Evolutionary conservation across 2,113 vertebrate genomes (phyloP).

Genomic region (Motacilla alba): DNA sequence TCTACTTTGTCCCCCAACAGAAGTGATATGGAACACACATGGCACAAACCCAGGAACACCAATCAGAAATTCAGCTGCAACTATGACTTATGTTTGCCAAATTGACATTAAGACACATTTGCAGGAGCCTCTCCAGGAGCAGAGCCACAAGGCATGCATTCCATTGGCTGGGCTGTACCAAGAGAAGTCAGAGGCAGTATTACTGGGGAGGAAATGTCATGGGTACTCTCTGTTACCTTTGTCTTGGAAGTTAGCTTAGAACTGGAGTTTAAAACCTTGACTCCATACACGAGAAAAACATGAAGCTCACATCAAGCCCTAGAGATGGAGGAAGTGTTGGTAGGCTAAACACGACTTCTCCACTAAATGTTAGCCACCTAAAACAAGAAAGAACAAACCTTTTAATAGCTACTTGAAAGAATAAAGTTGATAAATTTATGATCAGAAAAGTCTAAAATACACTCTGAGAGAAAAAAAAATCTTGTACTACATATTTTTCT

Average conservation of each 20-base stretch:
- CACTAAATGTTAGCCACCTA: neutral
- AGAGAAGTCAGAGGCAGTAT: neutral
- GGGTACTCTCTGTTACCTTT: neutral
- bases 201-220: neutral
- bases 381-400: neutral
- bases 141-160: neutral
- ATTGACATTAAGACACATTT: neutral
- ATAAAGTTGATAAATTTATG: neutral
- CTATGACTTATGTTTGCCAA: constrained; percentile 26
- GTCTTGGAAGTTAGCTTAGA: neutral
- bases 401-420: neutral
- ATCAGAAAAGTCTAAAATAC: neutral
- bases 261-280: neutral
- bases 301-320: neutral
- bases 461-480: neutral
- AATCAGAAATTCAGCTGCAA: constrained; percentile 4
- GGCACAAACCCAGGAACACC: neutral
- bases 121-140: constrained; percentile 5
- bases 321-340: neutral
- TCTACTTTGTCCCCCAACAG: neutral
- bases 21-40: neutral
- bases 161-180: neutral
- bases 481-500: neutral
- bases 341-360: neutral
- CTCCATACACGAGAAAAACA: neutral